Base-by-base conservation (phyloP, 64 coral and sea anemone genomes). In the Anthopleura sola region DNA sequence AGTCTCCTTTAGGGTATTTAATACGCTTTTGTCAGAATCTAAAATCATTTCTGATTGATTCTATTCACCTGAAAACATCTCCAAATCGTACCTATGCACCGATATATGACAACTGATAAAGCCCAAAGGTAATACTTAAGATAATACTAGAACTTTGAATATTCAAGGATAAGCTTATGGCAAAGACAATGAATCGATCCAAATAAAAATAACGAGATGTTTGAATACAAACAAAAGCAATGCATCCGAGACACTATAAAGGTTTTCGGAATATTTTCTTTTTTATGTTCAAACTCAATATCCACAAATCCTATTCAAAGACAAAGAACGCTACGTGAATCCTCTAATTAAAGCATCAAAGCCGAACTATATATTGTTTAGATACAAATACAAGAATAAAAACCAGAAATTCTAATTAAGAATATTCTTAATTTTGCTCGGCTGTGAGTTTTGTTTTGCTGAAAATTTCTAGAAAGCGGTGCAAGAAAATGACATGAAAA, bases 81-180 rank as follows among this genome's bases (percentile, higher is more conserved):
- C 5, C 5, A 71, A 71, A 71, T 33, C 66, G 66, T 71, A 34
- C 66, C 66, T 3, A 71, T 33, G 58, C 11, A 62, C 21, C 58
- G 58, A 62, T 62, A 36, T 71, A 71, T 71, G n/a, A 71, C 66
- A 33, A 34, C 29, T n/a, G 66, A 71, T 71, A 62, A 62, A 56
- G 55, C 24, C n/a, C 58, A 62, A 62, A n/a, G 58, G 21, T 62
- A 34, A 33, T 33, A 71, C 29, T 32, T 15, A 16, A 15, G 9
- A 34, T 71, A 34, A 71, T 34, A 16, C 29, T 34, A 71, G 31
- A 71, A 7, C 66, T 32, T 71, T 71, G 66, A 71, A 71, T 71
- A 71, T 31, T 32, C 16, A 29, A 71, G 34, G 14, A 34, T 71
- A 32, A 28, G 66, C 66, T 71, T 14, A 31, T 3, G 66, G 34